Evolutionary conservation across 2,113 vertebrate species (phyloP).

Genomic region (Paramormyrops kingsleyae): DNA sequence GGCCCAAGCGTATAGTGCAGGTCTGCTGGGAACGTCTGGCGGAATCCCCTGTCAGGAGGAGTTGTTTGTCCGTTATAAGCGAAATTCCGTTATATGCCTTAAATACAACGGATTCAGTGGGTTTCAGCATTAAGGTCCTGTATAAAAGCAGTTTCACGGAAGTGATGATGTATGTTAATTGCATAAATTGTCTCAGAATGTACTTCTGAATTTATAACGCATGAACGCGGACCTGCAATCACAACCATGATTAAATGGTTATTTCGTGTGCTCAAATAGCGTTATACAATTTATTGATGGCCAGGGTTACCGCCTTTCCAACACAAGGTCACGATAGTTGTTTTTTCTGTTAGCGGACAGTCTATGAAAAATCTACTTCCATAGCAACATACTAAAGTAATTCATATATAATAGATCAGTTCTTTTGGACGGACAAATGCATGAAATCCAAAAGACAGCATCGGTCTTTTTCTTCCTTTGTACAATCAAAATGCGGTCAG

Average conservation of each 20-base stretch:
- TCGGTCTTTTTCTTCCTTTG: neutral
- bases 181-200: slow-evolving; percentile 32
- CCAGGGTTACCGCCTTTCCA: neutral
- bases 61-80: too few relatives aligned
- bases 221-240: neutral
- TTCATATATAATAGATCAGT: neutral
- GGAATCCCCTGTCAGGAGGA: too few relatives aligned
- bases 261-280: neutral
- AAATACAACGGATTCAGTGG: neutral
- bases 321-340: neutral
- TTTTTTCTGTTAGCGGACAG: neutral
- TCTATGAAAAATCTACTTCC: neutral
- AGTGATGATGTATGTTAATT: slow-evolving; percentile 49
- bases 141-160: slow-evolving; percentile 36
- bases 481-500: neutral
- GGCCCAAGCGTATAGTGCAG: too few relatives aligned
- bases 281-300: neutral
- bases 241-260: neutral
- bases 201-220: neutral
- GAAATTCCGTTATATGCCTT: too few relatives aligned
- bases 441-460: neutral
- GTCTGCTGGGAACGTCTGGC: too few relatives aligned
- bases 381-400: neutral
- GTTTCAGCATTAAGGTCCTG: neutral
- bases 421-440: neutral